These are phyloP conservation scores for Prunella fulvescens DNA, from an alignment of 2,113 vertebrate genomes.

Conservation along the genomic window DNA sequence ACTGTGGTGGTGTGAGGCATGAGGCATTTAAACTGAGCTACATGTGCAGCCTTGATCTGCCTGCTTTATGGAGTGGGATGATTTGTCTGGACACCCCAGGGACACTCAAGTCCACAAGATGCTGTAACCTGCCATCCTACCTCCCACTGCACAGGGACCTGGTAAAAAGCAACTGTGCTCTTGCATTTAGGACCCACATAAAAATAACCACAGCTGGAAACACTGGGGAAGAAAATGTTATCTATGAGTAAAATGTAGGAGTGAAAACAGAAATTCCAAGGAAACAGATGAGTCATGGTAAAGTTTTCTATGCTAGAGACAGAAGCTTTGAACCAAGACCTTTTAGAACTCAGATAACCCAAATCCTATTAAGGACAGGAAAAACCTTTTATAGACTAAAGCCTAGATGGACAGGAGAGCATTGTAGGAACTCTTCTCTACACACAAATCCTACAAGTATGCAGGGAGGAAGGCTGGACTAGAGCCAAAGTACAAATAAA, in stretches of 20 bases:
- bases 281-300: background rate
- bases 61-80: background rate
- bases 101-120: accelerated
- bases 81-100: background rate
- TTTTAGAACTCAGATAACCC: background rate
- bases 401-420: background rate
- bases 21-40: background rate
- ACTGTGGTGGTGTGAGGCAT: background rate
- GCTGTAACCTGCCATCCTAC: background rate
- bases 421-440: background rate
- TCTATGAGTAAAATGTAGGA: background rate
- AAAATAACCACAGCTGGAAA: background rate
- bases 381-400: background rate
- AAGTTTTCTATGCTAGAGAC: background rate
- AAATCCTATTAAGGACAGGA: background rate
- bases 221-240: background rate
- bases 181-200: background rate
- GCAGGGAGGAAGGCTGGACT: background rate
- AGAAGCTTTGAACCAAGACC: background rate
- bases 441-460: background rate
- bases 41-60: background rate
- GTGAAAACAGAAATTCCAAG: background rate
- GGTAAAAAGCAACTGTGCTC: background rate
- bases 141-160: background rate
- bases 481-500: conserved; percentile 57